Evolutionary conservation across 2,888 invertebrate genomes (phyloP).

Genomic region (Eumacrocentrus americanus): DNA sequence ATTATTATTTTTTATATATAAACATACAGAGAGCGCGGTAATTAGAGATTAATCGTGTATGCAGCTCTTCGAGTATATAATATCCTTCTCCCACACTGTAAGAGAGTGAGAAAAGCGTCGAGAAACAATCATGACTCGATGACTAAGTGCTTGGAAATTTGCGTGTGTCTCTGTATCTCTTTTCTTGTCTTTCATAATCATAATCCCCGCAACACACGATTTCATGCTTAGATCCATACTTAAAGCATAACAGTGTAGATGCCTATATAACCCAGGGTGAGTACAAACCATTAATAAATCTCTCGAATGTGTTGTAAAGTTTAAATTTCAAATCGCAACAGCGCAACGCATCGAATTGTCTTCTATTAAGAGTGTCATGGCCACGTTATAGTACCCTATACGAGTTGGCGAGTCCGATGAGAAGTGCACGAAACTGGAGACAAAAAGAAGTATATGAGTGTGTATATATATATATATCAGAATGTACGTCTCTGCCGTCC

Average conservation of each 20-base stretch:
- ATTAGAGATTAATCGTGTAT: slow-evolving; percentile 6
- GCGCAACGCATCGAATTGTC: slow-evolving; percentile 54
- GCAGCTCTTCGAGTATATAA: slow-evolving; percentile 4
- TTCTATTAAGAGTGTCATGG: slow-evolving; percentile 61
- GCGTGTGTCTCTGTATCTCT: slow-evolving; percentile 30
- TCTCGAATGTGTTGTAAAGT: slow-evolving; percentile 35
- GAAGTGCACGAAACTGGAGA: slow-evolving; percentile 23
- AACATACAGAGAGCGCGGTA: not conserved
- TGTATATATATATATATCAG: not conserved
- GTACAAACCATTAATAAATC: too few species aligned
- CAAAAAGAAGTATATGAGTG: slow-evolving; percentile 19
- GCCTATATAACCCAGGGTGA: too few species aligned
- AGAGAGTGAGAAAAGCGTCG: slow-evolving; percentile 8
- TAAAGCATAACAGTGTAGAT: not conserved
- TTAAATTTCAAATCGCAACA: slow-evolving; percentile 56
- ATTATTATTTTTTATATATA: not conserved
- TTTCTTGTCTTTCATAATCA: not conserved
- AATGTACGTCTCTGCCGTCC: not conserved
- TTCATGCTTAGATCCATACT: not conserved
- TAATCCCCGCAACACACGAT: too few species aligned
- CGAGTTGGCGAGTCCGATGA: slow-evolving; percentile 20
- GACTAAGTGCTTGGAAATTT: slow-evolving; percentile 37
- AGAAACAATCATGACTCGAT: slow-evolving; percentile 36
- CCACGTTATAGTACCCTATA: slow-evolving; percentile 39
- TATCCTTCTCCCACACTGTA: slow-evolving; percentile 2